phyloP scores from a whole-genome alignment of 2,113 vertebrate genomes.

The Percina caprodes region DNA sequence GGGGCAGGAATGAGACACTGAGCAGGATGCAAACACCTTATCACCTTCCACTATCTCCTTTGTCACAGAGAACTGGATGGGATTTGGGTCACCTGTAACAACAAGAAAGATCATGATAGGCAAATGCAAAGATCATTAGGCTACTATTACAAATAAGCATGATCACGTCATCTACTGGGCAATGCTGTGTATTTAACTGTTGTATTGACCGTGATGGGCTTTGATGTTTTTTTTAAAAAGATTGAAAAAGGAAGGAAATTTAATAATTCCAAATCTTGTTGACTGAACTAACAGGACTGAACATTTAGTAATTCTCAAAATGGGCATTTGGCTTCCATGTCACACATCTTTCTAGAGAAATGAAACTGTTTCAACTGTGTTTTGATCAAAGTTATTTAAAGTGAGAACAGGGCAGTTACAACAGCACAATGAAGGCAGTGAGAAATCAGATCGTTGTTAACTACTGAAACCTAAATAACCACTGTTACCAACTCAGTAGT shows the following conservation, averaged over 20 bases:
- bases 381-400: slow-evolving; percentile 7
- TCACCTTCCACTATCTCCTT: slow-evolving; percentile 38
- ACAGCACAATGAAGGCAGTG: neutral
- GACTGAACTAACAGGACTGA: neutral
- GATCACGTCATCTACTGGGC: neutral
- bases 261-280: neutral
- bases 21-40: slow-evolving; percentile 62
- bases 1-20: slow-evolving; percentile 74
- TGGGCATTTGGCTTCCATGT: neutral
- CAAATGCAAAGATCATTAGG: neutral
- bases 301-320: neutral
- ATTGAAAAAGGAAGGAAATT: neutral
- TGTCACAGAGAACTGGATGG: slow-evolving; percentile 36
- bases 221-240: neutral
- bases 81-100: slow-evolving; percentile 47
- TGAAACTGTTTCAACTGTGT: slow-evolving; percentile 7
- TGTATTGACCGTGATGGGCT: neutral
- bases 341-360: neutral
- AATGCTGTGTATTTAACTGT: neutral
- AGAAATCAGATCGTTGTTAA: neutral
- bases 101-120: neutral
- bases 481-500: too few species aligned
- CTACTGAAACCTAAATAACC: neutral
- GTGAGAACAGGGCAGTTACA: neutral
- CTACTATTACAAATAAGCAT: neutral